phyloP scores from a whole-genome alignment of 2,888 invertebrate species.

The Deilephila porcellus region DNA sequence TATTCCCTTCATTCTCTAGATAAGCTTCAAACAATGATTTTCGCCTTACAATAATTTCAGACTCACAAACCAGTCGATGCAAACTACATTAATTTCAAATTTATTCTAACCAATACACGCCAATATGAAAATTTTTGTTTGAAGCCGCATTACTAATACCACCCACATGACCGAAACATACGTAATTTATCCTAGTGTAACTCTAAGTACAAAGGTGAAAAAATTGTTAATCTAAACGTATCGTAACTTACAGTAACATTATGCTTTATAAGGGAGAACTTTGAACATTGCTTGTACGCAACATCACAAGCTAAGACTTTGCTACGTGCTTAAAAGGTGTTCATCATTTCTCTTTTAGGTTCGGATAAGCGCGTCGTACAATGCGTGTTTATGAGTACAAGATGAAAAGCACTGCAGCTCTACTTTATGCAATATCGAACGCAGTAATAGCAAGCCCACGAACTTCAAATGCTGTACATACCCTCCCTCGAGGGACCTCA shows the following conservation, averaged over 20 bases:
- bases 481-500: background rate
- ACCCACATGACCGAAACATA: conserved; percentile 51
- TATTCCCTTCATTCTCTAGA: conserved; percentile 26
- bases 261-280: conserved; percentile 55
- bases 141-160: conserved; percentile 56
- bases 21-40: conserved; percentile 74
- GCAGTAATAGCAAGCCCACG: background rate
- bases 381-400: conserved; percentile 9
- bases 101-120: conserved; percentile 14
- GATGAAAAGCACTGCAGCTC: background rate
- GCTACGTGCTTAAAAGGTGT: background rate
- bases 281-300: conserved; percentile 49
- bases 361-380: conserved; percentile 15
- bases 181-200: conserved; percentile 59
- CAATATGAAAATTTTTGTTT: conserved; percentile 65
- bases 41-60: conserved; percentile 70
- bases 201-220: conserved; percentile 73
- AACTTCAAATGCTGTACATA: background rate
- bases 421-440: background rate
- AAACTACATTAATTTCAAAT: conserved; percentile 2
- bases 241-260: conserved; percentile 55
- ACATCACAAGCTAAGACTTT: conserved; percentile 33
- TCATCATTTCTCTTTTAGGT: conserved; percentile 3
- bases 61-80: conserved; percentile 66
- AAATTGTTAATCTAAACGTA: conserved; percentile 62